Percentiles rank a stretch among this genome's conserved stretches.
phyloP scores from a whole-genome alignment of 2,113 vertebrate genomes.

The Lepidothrix coronata region DNA sequence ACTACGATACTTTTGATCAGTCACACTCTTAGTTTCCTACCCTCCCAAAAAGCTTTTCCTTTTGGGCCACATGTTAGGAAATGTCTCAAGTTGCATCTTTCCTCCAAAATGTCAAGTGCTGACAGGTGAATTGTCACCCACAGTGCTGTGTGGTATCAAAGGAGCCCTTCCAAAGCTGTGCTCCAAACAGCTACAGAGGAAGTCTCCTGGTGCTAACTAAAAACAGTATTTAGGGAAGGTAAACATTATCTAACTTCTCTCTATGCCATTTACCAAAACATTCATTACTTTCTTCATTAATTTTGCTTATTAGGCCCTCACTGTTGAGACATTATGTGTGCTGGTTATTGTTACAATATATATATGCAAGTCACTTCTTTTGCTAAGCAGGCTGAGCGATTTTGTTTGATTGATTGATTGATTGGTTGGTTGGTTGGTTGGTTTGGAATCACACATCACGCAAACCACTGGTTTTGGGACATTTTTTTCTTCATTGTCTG shows the following conservation, averaged over 20 bases:
- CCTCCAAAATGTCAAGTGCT: background rate
- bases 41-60: background rate
- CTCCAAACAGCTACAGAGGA: background rate
- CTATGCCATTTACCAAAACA: slow-evolving; percentile 29
- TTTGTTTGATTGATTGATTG: background rate
- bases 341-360: background rate
- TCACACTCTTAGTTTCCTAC: background rate
- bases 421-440: background rate
- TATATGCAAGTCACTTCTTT: background rate
- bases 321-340: background rate
- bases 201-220: slow-evolving; percentile 35
- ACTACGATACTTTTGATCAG: background rate
- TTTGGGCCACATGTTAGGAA: background rate
- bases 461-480: background rate
- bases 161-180: background rate
- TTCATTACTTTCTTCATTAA: slow-evolving; percentile 26
- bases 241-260: slow-evolving; percentile 14
- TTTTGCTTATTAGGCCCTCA: slow-evolving; percentile 24
- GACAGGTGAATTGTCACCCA: background rate
- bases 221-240: slow-evolving; percentile 34
- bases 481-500: background rate
- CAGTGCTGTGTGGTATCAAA: slow-evolving; percentile 3
- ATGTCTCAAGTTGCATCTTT: background rate
- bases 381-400: background rate
- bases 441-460: background rate